Evolutionary conservation across 2,113 vertebrate species (phyloP), one percentile per base, ranked within the genome.

Genomic region (Channa argus): DNA sequence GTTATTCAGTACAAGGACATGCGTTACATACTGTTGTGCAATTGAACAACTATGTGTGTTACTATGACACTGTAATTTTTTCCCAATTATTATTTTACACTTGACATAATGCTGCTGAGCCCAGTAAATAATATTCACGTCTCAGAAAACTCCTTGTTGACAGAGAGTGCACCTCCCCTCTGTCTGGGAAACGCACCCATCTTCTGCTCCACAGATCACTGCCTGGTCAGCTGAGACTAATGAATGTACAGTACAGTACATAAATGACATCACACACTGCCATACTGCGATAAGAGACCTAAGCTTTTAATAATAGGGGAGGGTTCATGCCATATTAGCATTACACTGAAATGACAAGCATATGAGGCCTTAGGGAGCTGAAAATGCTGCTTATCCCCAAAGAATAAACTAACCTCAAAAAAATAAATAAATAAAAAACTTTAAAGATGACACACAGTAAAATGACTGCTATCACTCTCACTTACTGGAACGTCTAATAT

Each of bases 331-430:
- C 34, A n/a, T 62, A 55, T 76, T 70, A 68, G 45, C 49, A 54
- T 82, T 67, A 66, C 13, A 50, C 55, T 81, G 44, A 80, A 76
- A 66, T 83, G 59, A 72, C 38, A 72, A 82, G 63, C 13, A 4
- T 56, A 59, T 79, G 14, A 77, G 62, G 62, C 39, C 13, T 53
- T 13, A 13, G 69, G 71, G 74, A 70, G 10, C 38, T 55, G 3
- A 52, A 78, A 69, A 65, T 55, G n/a, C 47, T 58, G 56, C 53
- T 68, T 58, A 71, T 70, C 49, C 50, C 36, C 39, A 73, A 75
- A 74, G 49, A 69, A 38, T 53, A 10, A 53, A 56, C 54, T 60
- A 67, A 82, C 72, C 72, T 67, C 63, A 24, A 24, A 24, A 24
- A 24, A 24, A 24, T 24, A 24, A 24, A 24, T 24, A 24, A 24